A percentile compares a stretch with the other conserved stretches of the same genome.
Conservation (phyloP, 2,113 vertebrate genomes). For the Poeciliopsis prolifica region DNA sequence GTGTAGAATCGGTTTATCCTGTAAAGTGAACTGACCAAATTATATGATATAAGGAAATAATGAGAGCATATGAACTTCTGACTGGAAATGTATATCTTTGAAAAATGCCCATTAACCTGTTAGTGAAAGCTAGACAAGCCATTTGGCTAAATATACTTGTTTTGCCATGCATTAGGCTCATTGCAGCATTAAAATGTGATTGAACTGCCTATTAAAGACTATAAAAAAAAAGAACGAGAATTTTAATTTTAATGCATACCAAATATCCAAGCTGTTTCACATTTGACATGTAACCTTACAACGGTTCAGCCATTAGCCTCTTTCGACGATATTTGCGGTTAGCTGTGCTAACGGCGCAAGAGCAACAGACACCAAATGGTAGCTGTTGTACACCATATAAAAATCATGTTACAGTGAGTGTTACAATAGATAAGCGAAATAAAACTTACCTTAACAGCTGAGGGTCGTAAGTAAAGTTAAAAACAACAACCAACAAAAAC, state of each 20-base stretch:
- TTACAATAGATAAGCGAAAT: background rate
- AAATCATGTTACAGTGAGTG: background rate
- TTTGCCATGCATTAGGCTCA: no score
- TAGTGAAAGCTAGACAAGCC: no score
- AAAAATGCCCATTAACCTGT: no score
- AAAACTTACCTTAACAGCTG: slow-evolving; percentile 26
- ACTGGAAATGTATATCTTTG: no score
- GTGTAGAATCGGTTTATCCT: no score
- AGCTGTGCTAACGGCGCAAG: background rate
- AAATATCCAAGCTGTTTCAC: background rate
- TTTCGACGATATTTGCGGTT: background rate
- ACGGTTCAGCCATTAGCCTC: background rate
- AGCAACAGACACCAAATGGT: background rate
- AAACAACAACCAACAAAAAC: background rate
- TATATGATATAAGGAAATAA: no score
- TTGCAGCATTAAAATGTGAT: no score
- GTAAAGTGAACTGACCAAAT: no score
- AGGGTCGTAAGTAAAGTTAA: background rate
- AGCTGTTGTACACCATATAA: background rate
- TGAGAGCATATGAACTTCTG: no score
- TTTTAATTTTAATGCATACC: background rate
- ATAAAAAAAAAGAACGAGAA: no score
- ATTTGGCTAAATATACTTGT: no score
- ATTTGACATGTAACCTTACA: background rate
- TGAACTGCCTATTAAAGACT: no score